Base-by-base conservation (phyloP, 2,888 invertebrate genomes). In the Drosophila picticornis region DNA sequence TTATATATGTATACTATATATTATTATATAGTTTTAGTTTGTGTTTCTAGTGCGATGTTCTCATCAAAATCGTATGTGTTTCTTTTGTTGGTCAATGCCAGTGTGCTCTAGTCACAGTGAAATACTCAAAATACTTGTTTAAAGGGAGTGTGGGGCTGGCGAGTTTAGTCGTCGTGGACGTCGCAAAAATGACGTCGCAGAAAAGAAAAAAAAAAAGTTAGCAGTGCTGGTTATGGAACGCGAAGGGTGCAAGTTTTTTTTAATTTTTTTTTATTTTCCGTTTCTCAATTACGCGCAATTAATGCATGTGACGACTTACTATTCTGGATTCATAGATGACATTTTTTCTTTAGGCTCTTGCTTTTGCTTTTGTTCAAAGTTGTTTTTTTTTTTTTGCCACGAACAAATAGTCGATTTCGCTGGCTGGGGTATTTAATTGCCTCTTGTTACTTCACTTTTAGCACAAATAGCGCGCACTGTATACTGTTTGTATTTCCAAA, bases 291-390 rank as follows among this genome's bases (percentile, higher is more conserved):
- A 78, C 75, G 75, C 89, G 89, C 83, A 87, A 74, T 85, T 80
- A 64, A 57, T 68, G 53, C 16, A 53, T 64, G 65, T 78, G 82
- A 84, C 73, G 83, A 93, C 96, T 96, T 94, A 96, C 96, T 96
- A 96, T 95, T 96, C 96, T 91, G 96, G 96, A 95, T 96, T 96
- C 96, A 96, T 96, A 82, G 93, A 93, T 83, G 93, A 93, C 93
- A 93, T 93, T 90, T 91, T 40, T 91, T 71, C 72, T 68, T 62
- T 75, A 62, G 58, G 61, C 72, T 72, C 66, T 75, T 72, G 75
- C 72, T 72, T 72, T 75, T 72, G 72, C 72, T 72, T 73, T 75
- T 72, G 75, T 78, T 88, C 67, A 75, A 46, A 75, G 60, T 75
- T 57, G 40, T 57, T n/a, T 55, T 36, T 57, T 38, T 81, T 80